phyloP scores from a whole-genome alignment of 2,797 vertebrate genomes.

The Champsocephalus gunnari region DNA sequence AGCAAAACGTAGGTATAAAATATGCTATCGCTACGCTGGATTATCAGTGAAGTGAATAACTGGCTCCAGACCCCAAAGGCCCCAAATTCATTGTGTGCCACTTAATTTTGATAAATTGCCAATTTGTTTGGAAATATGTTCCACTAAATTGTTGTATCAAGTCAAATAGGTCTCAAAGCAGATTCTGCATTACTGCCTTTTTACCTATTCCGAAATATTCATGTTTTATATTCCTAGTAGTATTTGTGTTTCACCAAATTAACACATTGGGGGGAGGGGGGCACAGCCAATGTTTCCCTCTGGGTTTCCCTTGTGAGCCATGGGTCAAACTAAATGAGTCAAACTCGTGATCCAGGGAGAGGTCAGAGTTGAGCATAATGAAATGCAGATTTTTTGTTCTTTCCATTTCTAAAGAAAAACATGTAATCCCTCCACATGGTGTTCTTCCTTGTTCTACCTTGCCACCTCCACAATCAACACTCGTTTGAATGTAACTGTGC shows the following conservation, averaged over 20 bases:
- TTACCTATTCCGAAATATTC: neutral
- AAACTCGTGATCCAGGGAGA: neutral
- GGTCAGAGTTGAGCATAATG: neutral
- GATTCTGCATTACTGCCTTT: neutral
- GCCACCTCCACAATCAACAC: neutral
- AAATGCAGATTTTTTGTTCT: neutral
- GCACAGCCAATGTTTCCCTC: neutral
- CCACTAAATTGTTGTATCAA: neutral
- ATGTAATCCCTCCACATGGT: too few species aligned
- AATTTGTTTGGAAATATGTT: neutral
- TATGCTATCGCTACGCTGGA: conserved; percentile 1
- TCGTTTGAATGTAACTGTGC: neutral
- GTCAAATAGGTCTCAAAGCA: neutral
- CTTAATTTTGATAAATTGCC: conserved; percentile 6
- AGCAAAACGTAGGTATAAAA: neutral
- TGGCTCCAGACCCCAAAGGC: neutral
- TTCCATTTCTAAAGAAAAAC: too few species aligned
- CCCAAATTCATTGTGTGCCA: neutral
- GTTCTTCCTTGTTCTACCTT: too few species aligned
- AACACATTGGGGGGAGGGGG: neutral
- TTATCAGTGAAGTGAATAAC: conserved; percentile 3
- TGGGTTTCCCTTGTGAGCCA: neutral
- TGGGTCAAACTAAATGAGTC: neutral
- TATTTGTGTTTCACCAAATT: neutral
- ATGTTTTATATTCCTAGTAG: neutral